Evolutionary conservation across 37 sponge, comb jelly and placozoan species (phyloP).

Genomic region (Ianthella basta): DNA sequence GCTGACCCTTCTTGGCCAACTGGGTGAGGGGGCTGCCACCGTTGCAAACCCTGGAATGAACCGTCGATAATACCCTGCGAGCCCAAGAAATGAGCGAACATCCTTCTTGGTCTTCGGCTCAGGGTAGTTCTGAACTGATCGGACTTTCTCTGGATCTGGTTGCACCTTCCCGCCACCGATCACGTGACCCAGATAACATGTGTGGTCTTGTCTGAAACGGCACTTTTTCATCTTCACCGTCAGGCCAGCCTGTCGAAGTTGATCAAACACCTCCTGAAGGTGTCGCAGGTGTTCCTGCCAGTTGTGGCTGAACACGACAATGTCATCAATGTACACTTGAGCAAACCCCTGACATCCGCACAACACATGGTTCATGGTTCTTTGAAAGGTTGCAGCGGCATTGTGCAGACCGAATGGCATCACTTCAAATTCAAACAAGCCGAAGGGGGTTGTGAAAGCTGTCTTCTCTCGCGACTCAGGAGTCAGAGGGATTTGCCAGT

Average conservation of each 20-base stretch:
- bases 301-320: conserved; percentile 29
- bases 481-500: conserved; percentile 64
- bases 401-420: conserved; percentile 72
- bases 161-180: conserved; percentile 29
- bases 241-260: conserved; percentile 25
- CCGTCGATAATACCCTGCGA: conserved; percentile 40
- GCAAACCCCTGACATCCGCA: not conserved
- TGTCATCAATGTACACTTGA: conserved; percentile 48
- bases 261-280: conserved; percentile 17
- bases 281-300: conserved; percentile 51
- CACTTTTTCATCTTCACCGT: conserved; percentile 35
- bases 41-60: conserved; percentile 31
- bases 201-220: not conserved
- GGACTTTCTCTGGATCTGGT: conserved; percentile 36
- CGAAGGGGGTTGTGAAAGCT: conserved; percentile 57
- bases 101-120: conserved; percentile 43
- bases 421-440: conserved; percentile 51
- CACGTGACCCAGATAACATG: conserved; percentile 36
- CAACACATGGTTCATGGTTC: conserved; percentile 35
- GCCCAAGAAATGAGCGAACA: conserved; percentile 37
- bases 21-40: conserved; percentile 33
- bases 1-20: conserved; percentile 28
- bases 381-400: conserved; percentile 62
- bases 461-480: conserved; percentile 33
- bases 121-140: conserved; percentile 31